Base-by-base conservation (phyloP, 2,797 vertebrate species). In the Argya squamiceps region DNA sequence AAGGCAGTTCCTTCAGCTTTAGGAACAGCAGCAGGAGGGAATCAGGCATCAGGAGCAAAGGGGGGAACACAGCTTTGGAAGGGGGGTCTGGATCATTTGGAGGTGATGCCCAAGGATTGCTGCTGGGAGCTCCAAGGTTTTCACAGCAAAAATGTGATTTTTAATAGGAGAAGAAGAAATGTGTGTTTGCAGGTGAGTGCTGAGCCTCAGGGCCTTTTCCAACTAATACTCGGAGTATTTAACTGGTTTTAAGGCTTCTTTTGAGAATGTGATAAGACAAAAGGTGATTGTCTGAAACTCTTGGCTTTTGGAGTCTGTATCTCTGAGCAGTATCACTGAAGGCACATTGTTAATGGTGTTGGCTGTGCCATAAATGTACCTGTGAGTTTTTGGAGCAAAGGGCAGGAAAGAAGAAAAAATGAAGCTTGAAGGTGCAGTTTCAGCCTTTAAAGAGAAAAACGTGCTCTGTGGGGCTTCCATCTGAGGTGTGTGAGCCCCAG, bases 21-120 rank as follows among this genome's bases (percentile, higher is more conserved):
- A 62, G 52, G 27, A 63, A 2, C 12, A 36, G 49, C 79, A 67
- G 41, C 85, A 32, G 88, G 23, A 39, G 20, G n/a, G 5, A 68
- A 27, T 23, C 5, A 44, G 55, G 34, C 7, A 1, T 7, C 24
- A 26, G 62, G 49, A 49, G 9, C 1, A 29, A 64, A 75, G 15
- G 21, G 22, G 6, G 5, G 17, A 43, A 12, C 8, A 15, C 2
- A 53, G 70, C 34, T 56, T 32, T 5, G 58, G 27, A 22, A 53
- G 9, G 2, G 8, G 2, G 0, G 0, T 1, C 4, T 10, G 24
- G 3, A 3, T 20, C 3, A 0, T 7, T 12, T 20, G 43, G 10
- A 34, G 44, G 32, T 32, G 29, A 3, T 10, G 41, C 1, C 0
- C 0, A 0, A 3, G 44, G 10, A 0, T 0, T 55, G 60, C 11